phyloP scores from a whole-genome alignment of 2,797 vertebrate genomes.

The Carcharodon carcharias region DNA sequence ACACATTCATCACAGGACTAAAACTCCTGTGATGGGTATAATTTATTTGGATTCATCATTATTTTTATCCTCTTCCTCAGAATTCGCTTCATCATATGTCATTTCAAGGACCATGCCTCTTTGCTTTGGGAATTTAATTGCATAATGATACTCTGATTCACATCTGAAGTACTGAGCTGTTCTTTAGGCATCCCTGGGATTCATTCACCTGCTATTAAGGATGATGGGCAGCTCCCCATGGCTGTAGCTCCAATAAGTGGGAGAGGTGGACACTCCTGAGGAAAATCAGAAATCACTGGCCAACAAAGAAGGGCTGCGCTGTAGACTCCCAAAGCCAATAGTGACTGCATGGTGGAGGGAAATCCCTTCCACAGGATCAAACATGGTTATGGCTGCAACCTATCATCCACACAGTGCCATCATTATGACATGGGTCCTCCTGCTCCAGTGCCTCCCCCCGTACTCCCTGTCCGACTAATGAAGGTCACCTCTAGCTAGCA shows the following conservation, averaged over 20 bases:
- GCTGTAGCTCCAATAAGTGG: neutral
- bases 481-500: neutral
- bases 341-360: neutral
- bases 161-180: neutral
- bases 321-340: neutral
- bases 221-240: neutral
- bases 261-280: neutral
- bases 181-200: neutral
- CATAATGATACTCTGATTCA: neutral
- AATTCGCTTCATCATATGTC: neutral
- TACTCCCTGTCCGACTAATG: neutral
- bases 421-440: neutral
- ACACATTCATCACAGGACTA: neutral
- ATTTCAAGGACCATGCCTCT: neutral
- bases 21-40: neutral
- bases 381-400: no score
- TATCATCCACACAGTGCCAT: neutral
- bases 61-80: neutral
- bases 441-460: neutral
- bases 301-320: neutral
- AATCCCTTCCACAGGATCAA: neutral
- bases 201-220: neutral
- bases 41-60: neutral
- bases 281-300: neutral
- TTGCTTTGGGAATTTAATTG: neutral